Base-by-base conservation (phyloP, 2,888 invertebrate genomes). In the Liodrosophila aerea region DNA sequence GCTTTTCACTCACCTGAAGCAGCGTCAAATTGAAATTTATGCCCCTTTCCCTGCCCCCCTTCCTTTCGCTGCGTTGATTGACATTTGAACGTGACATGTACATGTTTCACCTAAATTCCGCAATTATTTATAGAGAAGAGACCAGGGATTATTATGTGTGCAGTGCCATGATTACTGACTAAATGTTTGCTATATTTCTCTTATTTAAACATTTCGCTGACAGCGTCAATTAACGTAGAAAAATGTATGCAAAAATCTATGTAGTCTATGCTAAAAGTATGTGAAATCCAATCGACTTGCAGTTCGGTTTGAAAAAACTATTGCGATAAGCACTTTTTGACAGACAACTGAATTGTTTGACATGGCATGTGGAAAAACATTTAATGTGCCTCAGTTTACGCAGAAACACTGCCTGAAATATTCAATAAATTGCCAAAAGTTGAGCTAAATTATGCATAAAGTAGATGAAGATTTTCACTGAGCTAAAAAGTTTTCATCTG, bases 31-130 rank as follows among this genome's bases (percentile, higher is more conserved):
- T 73, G 60, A 58, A 68, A 60, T 52, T 69, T 54, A 58, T 58
- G 59, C 58, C 50, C 11, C 36, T 27, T 33, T 16, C 0, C 11
- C 11, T 33, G 4, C 8, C 31, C 4, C 31, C 7, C 15, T 36
- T 5, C 12, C n/a, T 11, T 4, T n/a, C 53, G 15, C 12, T 40
- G 54, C 36, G 50, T 59, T 81, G 81, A 85, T 81, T 81, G 85
- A 76, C 85, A 81, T 67, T 76, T 76, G 81, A 81, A 83, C 81
- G 81, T 81, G 81, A 81, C 81, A 78, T 81, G 83, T 60, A 81
- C 85, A 81, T 80, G 85, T 80, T 78, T 80, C 85, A 83, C 81
- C 81, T 65, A 81, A 85, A 81, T 81, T 76, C 85, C 85, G 64
- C 61, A 63, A 81, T 83, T 85, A 81, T 81, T 81, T 85, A 71